Evolutionary conservation across 2,797 vertebrate genomes (phyloP), one percentile per base, ranked within the genome.

Genomic region (Setipinna tenuifilis): DNA sequence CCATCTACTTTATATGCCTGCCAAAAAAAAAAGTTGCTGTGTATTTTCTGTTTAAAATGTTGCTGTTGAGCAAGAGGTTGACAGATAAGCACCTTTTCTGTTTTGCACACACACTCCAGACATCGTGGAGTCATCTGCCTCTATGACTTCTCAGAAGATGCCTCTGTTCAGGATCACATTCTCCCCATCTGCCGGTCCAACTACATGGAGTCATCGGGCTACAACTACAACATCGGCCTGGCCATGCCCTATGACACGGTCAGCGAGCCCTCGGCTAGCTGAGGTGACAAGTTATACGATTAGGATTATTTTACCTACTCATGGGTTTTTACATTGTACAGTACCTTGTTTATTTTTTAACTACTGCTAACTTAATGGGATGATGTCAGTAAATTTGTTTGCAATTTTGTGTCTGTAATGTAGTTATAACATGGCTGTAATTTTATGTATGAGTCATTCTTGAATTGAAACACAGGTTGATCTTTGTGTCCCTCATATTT

Each of bases 211-310:
- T 86, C 92, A 2, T 88, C 91, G 0, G 96, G 97, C 0, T 97
- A 97, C 93, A 98, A 92, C 95, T 99, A 98, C 91, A 98, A 98
- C 94, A 97, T 99, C 0, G 91, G 95, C 17, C 96, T 99, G 25
- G 89, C 95, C 0, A 92, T 97, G 89, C 98, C 98, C 17, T 97
- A 96, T 0, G 97, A 98, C 90, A 82, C 50, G 61, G 91, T 96
- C 71, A 44, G 91, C 0, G 92, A 86, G 11, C 90, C 91, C 17
- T 91, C 92, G 12, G 84, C 86, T 0, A 82, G 89, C 2, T 89
- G 88, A 84, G 95, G 91, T 31, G 71, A 28, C 6, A 23, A 25
- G 12, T 19, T 10, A 23, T 6, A 14, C 28, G 65, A 31, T 12
- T n/a, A 16, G 28, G 16, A 28, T 71, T 71, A 4, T 14, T 68